Evolutionary conservation across 2,797 vertebrate genomes (phyloP).

Genomic region (Phrynocephalus guinanensis): DNA sequence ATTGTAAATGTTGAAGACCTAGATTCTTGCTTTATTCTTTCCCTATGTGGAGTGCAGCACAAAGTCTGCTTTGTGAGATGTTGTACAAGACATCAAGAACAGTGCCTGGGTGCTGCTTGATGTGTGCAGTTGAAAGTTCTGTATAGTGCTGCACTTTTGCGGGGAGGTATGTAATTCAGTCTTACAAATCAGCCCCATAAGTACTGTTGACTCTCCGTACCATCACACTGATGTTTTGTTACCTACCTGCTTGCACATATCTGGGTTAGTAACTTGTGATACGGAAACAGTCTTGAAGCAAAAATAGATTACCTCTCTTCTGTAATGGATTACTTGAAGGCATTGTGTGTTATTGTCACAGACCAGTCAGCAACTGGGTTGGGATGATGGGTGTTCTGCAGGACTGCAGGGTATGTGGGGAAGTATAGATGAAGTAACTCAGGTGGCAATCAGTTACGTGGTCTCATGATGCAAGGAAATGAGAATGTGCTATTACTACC

Average conservation of each 20-base stretch:
- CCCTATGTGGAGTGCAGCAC: background rate
- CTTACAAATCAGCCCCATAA: background rate
- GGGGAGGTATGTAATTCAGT: background rate
- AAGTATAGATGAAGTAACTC: background rate
- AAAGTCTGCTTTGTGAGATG: too few species aligned
- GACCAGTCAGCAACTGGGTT: background rate
- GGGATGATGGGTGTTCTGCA: background rate
- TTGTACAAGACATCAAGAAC: background rate
- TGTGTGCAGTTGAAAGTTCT: background rate
- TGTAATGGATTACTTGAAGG: too few species aligned
- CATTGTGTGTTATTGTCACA: background rate
- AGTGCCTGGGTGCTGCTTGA: too few species aligned
- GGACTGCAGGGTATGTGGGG: background rate
- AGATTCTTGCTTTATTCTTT: background rate
- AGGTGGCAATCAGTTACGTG: background rate
- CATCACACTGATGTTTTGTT: background rate
- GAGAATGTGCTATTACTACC: background rate
- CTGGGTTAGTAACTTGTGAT: background rate
- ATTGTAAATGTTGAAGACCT: background rate
- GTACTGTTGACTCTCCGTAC: too few species aligned
- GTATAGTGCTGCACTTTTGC: background rate
- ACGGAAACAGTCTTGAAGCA: background rate
- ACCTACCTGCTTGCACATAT: background rate
- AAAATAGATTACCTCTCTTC: background rate
- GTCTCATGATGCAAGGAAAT: background rate